Percentiles rank a stretch among this genome's conserved stretches.
These are phyloP conservation scores for Zosterops borbonicus DNA, from an alignment of 2,113 vertebrate species.

Conservation along the genomic window DNA sequence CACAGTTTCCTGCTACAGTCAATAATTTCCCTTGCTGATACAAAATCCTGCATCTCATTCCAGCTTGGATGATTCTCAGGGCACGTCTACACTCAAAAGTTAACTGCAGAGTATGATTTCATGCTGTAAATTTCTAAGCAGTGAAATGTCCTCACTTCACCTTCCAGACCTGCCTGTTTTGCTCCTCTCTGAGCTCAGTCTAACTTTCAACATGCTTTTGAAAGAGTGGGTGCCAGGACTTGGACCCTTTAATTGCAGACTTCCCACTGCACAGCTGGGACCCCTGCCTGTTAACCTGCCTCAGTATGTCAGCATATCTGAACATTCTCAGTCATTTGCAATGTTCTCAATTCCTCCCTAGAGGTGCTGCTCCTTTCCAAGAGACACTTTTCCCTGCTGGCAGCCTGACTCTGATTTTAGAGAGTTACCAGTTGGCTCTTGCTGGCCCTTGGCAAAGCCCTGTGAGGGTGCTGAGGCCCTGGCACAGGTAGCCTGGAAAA, in stretches of 20 bases:
- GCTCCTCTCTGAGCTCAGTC: not conserved
- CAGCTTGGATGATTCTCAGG: not conserved
- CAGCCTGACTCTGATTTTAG: not conserved
- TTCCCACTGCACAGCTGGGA: not conserved
- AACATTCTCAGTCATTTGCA: not conserved
- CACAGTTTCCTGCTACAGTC: not conserved
- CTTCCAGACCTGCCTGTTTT: not conserved
- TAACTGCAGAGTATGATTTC: not conserved
- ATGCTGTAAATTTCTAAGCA: not conserved
- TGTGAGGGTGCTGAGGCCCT: not conserved
- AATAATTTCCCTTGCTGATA: not conserved
- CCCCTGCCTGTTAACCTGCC: not conserved
- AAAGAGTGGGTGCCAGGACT: not conserved
- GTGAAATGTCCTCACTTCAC: conserved; percentile 6
- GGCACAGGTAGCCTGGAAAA: not conserved
- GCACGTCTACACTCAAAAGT: not conserved
- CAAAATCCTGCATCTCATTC: not conserved
- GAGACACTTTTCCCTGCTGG: not conserved
- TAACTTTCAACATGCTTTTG: not conserved
- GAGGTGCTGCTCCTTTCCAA: not conserved
- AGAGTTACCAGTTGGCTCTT: not conserved
- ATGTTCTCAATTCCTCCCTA: not conserved
- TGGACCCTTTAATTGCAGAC: not conserved
- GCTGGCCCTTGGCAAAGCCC: not conserved
- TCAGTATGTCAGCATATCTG: not conserved